A percentile compares a stretch with the other conserved stretches of the same genome.
These are phyloP conservation scores for Acanthurus lineatus DNA, from an alignment of 2,797 vertebrate genomes.

Conservation along the genomic window DNA sequence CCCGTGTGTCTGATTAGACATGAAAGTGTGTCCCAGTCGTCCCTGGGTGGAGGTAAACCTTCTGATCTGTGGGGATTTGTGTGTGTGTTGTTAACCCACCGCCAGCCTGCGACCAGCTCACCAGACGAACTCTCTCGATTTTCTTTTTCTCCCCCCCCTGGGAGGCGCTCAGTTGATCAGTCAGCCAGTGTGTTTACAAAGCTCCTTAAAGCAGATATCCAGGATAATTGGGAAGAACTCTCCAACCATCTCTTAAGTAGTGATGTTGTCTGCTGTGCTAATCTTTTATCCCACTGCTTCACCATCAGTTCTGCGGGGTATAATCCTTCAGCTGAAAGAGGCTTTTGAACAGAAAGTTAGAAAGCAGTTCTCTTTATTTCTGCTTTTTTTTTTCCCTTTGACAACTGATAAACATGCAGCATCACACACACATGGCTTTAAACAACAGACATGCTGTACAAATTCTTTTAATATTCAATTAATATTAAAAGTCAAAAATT, in stretches of 20 bases:
- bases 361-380: slow-evolving; percentile 23
- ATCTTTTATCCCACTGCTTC: slow-evolving; percentile 66
- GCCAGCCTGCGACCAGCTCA: too few species aligned
- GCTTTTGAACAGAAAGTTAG: not conserved
- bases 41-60: too few species aligned
- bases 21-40: too few species aligned
- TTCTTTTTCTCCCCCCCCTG: too few species aligned
- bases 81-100: too few species aligned
- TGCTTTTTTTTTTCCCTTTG: slow-evolving; percentile 7
- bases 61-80: too few species aligned
- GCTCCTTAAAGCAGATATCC: slow-evolving; percentile 44
- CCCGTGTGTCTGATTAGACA: too few species aligned
- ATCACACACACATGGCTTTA: not conserved
- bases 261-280: slow-evolving; percentile 54
- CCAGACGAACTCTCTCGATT: too few species aligned
- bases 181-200: slow-evolving; percentile 42
- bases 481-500: too few species aligned
- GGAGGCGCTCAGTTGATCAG: slow-evolving; percentile 3
- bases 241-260: slow-evolving; percentile 30
- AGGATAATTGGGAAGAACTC: slow-evolving; percentile 60
- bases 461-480: too few species aligned
- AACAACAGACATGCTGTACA: not conserved
- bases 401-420: not conserved
- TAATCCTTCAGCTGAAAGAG: slow-evolving; percentile 52
- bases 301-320: slow-evolving; percentile 48